Evolutionary conservation across 2,888 invertebrate species (phyloP).

Genomic region (Drosophila neonasuta): DNA sequence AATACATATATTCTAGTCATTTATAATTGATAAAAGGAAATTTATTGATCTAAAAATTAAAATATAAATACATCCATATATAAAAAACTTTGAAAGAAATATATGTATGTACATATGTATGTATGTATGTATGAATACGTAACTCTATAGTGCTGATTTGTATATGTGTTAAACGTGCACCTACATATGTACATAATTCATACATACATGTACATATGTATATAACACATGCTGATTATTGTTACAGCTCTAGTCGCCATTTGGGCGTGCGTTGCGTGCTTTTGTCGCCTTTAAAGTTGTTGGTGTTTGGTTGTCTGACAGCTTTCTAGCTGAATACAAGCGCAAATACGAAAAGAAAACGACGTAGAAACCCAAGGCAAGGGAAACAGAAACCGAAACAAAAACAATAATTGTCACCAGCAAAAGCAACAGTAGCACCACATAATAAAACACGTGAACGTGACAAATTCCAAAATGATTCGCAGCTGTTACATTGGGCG

Average conservation of each 20-base stretch:
- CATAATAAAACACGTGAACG: constrained; percentile 78
- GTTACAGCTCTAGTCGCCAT: constrained; percentile 43
- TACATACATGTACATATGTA: background rate
- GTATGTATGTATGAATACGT: too few species aligned
- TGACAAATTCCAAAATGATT: constrained; percentile 76
- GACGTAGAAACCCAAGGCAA: constrained; percentile 65
- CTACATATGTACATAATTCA: background rate
- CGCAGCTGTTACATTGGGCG: constrained; percentile 62
- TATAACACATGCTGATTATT: constrained; percentile 20
- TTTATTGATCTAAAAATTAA: too few species aligned
- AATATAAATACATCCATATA: too few species aligned
- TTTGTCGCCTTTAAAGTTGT: constrained; percentile 32
- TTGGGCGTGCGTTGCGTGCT: constrained; percentile 52
- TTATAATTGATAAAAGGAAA: too few species aligned
- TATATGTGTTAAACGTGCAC: background rate
- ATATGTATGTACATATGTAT: too few species aligned
- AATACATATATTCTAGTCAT: too few species aligned
- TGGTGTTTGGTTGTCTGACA: constrained; percentile 36
- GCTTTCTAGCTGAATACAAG: constrained; percentile 43
- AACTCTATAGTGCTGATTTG: background rate
- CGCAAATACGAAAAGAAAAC: constrained; percentile 36
- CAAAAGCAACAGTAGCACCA: constrained; percentile 38
- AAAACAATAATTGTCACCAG: constrained; percentile 32
- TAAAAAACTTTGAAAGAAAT: too few species aligned
- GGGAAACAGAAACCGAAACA: constrained; percentile 25